These are phyloP conservation scores for Acanthosepion esculentum DNA, from an alignment of 2,888 invertebrate genomes.

Conservation along the genomic window DNA sequence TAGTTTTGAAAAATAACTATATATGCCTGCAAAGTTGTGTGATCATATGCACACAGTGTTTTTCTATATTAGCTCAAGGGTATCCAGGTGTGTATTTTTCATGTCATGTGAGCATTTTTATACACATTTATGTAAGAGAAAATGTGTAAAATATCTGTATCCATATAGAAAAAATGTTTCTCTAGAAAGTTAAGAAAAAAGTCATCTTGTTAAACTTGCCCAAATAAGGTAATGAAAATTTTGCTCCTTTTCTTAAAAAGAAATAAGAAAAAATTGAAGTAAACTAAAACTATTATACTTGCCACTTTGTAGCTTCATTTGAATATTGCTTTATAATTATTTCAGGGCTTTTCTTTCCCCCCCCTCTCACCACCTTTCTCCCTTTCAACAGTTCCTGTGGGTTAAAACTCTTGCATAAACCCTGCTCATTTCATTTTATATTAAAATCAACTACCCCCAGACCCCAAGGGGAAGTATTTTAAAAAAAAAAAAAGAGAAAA, in stretches of 20 bases:
- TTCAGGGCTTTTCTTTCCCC: neutral
- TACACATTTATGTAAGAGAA: neutral
- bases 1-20: no score
- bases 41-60: neutral
- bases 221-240: neutral
- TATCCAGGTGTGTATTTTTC: neutral
- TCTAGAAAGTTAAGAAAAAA: neutral
- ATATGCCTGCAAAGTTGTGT: neutral
- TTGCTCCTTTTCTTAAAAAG: neutral
- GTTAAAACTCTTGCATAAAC: neutral
- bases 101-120: neutral
- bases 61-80: no score
- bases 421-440: neutral
- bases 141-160: neutral
- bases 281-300: neutral
- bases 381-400: neutral
- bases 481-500: neutral
- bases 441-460: neutral
- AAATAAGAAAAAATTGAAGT: neutral
- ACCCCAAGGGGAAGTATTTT: no score
- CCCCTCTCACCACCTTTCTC: neutral
- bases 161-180: neutral
- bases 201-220: neutral
- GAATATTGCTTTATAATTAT: neutral
- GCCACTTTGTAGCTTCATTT: neutral